Percentiles rank a stretch among this genome's conserved stretches.
Conservation (phyloP, 2,888 invertebrate species). For the Axea sp. region DNA sequence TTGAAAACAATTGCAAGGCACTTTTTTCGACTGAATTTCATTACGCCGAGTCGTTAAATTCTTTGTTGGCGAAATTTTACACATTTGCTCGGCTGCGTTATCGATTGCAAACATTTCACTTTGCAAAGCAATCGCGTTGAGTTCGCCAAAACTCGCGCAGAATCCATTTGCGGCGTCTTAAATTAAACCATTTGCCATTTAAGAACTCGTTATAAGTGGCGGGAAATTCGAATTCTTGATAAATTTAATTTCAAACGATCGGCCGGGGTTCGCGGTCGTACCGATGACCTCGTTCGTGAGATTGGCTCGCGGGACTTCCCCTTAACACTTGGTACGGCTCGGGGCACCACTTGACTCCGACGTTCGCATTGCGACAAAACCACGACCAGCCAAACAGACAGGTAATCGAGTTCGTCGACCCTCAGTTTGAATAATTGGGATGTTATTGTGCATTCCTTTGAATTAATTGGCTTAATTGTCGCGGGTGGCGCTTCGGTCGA, state of each 20-base stretch:
- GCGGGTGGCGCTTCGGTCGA: constrained; percentile 1
- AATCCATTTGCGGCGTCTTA: too few relatives aligned
- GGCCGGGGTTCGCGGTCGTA: not conserved
- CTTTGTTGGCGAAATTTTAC: too few relatives aligned
- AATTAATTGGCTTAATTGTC: constrained; percentile 28
- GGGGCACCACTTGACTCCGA: constrained; percentile 20
- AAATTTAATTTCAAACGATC: too few relatives aligned
- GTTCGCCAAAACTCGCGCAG: too few relatives aligned
- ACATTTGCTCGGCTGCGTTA: too few relatives aligned
- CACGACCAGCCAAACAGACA: constrained; percentile 27
- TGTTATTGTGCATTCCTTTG: constrained; percentile 38
- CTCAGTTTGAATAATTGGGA: constrained; percentile 38
- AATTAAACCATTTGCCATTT: too few relatives aligned
- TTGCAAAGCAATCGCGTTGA: too few relatives aligned
- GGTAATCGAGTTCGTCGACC: constrained; percentile 30
- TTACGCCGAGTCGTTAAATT: too few relatives aligned
- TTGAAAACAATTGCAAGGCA: constrained; percentile 6
- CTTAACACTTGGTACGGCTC: constrained; percentile 36
- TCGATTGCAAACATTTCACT: too few relatives aligned
- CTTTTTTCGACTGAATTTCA: constrained; percentile 3
- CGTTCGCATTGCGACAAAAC: constrained; percentile 37
- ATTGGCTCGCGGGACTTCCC: constrained; percentile 24
- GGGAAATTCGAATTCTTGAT: too few relatives aligned
- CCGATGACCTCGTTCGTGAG: constrained; percentile 19
- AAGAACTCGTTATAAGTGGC: too few relatives aligned